Conservation (phyloP, 2,888 invertebrate species). For the Anthoptus insignis region DNA sequence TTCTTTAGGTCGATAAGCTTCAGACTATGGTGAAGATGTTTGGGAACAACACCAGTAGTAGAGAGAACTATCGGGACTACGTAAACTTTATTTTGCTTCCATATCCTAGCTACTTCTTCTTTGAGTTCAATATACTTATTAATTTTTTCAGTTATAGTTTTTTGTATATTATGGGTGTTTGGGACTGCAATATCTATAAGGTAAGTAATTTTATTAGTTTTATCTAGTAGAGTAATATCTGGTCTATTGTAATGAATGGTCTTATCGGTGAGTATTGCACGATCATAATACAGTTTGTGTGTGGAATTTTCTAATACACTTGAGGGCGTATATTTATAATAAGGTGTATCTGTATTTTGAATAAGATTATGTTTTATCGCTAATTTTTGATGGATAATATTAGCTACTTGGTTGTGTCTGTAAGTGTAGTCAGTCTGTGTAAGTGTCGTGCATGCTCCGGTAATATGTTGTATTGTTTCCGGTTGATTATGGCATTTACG, state of each 20-base stretch:
- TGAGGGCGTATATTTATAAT: conserved; percentile 33
- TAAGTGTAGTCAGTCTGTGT: conserved; percentile 43
- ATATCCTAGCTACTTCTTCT: conserved; percentile 33
- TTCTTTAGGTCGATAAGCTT: not conserved
- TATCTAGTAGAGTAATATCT: conserved; percentile 35
- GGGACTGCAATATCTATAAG: conserved; percentile 38
- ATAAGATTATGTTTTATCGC: conserved; percentile 20
- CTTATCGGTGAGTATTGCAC: conserved; percentile 35
- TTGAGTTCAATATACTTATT: conserved; percentile 32
- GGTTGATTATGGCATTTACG: conserved; percentile 36
- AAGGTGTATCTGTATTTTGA: conserved; percentile 8
- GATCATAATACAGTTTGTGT: conserved; percentile 33
- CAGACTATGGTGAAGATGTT: not conserved
- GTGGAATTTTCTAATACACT: conserved; percentile 12
- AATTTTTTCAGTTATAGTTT: conserved; percentile 36
- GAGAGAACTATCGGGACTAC: conserved; percentile 34
- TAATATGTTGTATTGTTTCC: conserved; percentile 48
- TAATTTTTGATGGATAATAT: conserved; percentile 29
- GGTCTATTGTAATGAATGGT: conserved; percentile 38
- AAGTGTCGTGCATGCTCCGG: conserved; percentile 38
- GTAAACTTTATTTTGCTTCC: conserved; percentile 30
- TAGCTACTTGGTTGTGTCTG: conserved; percentile 40
- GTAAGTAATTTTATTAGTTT: conserved; percentile 31
- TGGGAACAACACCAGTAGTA: conserved; percentile 11
- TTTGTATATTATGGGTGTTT: conserved; percentile 38